Percentiles rank a stretch among this genome's conserved stretches.
phyloP scores from a whole-genome alignment of 1,140 invertebrate genomes.

The Drosophila nasuta region DNA sequence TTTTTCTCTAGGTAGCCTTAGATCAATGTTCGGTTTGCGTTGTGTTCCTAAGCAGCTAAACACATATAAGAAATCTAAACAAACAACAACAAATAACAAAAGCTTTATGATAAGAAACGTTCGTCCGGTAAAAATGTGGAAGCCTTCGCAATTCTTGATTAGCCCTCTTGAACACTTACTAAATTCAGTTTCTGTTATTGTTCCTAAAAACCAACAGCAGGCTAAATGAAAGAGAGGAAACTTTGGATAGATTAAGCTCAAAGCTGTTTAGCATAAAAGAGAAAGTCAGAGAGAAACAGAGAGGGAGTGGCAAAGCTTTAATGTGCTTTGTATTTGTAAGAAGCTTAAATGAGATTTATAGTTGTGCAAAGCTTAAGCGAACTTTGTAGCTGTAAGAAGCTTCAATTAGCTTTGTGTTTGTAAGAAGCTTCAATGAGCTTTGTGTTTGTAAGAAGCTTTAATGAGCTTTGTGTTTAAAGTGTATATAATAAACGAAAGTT shows the following conservation, averaged over 20 bases:
- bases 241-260: background rate
- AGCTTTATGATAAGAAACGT: conserved; percentile 8
- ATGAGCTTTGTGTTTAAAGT: background rate
- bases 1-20: background rate
- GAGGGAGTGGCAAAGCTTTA: background rate
- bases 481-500: background rate
- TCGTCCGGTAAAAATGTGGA: background rate
- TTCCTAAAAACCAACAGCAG: background rate
- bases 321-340: too few species aligned
- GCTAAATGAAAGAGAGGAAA: background rate
- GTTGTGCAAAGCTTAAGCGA: background rate
- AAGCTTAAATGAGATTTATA: too few species aligned
- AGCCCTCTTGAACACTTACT: background rate
- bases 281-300: background rate
- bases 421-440: too few species aligned
- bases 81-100: background rate
- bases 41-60: background rate
- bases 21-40: background rate
- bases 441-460: background rate
- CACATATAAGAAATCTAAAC: background rate
- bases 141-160: background rate
- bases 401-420: background rate
- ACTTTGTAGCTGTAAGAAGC: background rate
- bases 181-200: background rate
- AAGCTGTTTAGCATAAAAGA: too few species aligned